Evolutionary conservation across 1,140 invertebrate genomes (phyloP), one percentile per base, ranked within the genome.

Genomic region (Frieseomelitta varia): DNA sequence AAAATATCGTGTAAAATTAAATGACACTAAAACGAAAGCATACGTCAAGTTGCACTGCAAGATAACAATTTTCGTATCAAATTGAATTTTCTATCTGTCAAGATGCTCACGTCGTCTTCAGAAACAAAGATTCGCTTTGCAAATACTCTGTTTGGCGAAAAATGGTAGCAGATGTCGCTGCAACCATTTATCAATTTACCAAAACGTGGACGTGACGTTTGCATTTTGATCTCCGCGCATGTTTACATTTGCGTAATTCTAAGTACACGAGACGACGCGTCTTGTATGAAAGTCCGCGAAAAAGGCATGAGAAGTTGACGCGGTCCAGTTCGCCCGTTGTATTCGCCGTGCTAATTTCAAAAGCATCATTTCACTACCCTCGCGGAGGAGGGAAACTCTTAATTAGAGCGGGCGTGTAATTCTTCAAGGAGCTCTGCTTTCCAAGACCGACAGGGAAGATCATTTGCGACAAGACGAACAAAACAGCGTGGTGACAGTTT

Each of bases 321-420:
- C 87, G 88, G 85, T 91, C 90, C 84, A 85, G 76, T 87, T 90
- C 84, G 71, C 67, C 67, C 81, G n/a, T 47, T 77, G 82, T 80
- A 81, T 91, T 91, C 80, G 61, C 75, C 78, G 76, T 47, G 39
- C 39, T 47, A 47, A 47, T 47, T 84, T 84, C 79, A 51, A 17
- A 69, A 76, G 47, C 47, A 53, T 74, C 58, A 68, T 75, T 55
- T 80, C 81, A 63, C 76, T 68, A 84, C 71, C 69, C 53, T 74
- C 24, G 21, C 56, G 65, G 11, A 47, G 34, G 51, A 27, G 39
- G 63, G 39, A 67, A 84, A 73, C 83, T 73, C 77, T 79, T 87
- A 81, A 87, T 87, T 87, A 88, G 67, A 87, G 53, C 65, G 39
- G 39, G 3, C 75, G 58, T 69, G 75, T 68, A 58, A 73, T 79